Evolutionary conservation across 2,797 vertebrate species (phyloP).

Genomic region (Nyctibius grandis): DNA sequence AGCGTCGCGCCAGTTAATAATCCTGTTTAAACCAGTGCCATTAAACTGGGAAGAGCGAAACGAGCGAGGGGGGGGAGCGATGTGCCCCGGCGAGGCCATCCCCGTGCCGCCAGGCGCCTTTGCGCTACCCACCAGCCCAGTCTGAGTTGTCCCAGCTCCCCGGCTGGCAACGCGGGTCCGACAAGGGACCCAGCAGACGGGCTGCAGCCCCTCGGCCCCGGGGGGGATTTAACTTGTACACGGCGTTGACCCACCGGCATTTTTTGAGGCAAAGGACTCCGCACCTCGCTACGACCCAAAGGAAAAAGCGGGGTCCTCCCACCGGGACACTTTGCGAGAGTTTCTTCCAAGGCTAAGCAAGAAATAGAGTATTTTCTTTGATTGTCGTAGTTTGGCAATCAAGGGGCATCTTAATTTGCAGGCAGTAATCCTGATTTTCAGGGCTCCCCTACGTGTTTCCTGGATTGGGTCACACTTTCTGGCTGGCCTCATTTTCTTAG

Average conservation of each 20-base stretch:
- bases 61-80: accelerated
- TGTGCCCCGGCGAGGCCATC: neutral
- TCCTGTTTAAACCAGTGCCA: neutral
- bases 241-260: neutral
- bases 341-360: neutral
- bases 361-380: neutral
- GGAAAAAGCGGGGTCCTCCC: neutral
- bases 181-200: neutral
- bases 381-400: neutral
- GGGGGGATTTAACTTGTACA: neutral
- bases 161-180: neutral
- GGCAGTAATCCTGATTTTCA: neutral
- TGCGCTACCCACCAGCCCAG: neutral
- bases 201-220: neutral
- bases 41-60: neutral
- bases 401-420: neutral
- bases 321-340: neutral
- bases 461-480: neutral
- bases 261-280: neutral
- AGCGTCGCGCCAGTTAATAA: neutral
- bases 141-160: neutral
- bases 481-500: neutral
- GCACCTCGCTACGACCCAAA: neutral
- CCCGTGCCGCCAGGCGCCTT: neutral
- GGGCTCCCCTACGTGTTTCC: neutral